Evolutionary conservation across 1,140 invertebrate genomes (phyloP).

Genomic region (Dolichoris vasculosae): DNA sequence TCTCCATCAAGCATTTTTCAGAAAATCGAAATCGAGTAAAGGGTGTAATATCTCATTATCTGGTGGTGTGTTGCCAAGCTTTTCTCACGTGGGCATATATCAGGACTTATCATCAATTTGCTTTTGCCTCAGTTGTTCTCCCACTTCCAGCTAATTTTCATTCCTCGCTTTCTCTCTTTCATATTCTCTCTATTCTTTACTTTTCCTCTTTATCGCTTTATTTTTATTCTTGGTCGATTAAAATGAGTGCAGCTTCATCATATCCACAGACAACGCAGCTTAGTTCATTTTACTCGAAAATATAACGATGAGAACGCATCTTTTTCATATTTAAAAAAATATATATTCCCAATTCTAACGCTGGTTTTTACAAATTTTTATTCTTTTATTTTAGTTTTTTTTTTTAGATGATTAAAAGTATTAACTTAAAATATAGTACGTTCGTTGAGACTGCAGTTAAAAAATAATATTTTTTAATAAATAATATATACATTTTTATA

Average conservation of each 20-base stretch:
- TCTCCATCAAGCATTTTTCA: slow-evolving; percentile 73
- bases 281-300: slow-evolving; percentile 8
- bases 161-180: slow-evolving; percentile 29
- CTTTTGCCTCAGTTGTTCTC: slow-evolving; percentile 57
- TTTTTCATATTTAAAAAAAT: slow-evolving; percentile 29
- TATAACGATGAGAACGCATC: slow-evolving; percentile 31
- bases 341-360: slow-evolving; percentile 4
- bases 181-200: neutral
- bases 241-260: slow-evolving; percentile 63
- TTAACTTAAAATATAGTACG: too few species aligned
- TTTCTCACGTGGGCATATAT: slow-evolving; percentile 43
- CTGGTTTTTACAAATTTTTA: slow-evolving; percentile 22
- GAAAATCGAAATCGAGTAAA: slow-evolving; percentile 73
- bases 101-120: slow-evolving; percentile 70
- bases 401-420: slow-evolving; percentile 3
- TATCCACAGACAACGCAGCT: slow-evolving; percentile 31
- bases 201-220: slow-evolving; percentile 52
- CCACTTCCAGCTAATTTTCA: slow-evolving; percentile 6
- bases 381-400: neutral
- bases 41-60: slow-evolving; percentile 74
- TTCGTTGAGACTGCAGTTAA: too few species aligned
- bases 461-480: too few species aligned
- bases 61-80: slow-evolving; percentile 44
- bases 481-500: too few species aligned
- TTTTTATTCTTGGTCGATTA: slow-evolving; percentile 68